Evolutionary conservation across 2,797 vertebrate genomes (phyloP).

Genomic region (Menidia menidia): DNA sequence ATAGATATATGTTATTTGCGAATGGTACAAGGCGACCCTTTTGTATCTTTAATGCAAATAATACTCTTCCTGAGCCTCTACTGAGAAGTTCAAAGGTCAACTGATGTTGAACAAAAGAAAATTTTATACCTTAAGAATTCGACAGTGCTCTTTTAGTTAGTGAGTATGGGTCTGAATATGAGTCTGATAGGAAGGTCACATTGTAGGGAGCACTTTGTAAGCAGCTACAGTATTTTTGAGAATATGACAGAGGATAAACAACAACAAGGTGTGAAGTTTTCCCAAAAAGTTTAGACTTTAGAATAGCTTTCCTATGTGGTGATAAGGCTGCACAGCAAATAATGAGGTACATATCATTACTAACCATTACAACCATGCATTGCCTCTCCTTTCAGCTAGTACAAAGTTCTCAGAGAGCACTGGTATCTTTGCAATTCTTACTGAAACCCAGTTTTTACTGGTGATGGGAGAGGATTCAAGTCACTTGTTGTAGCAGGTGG

Average conservation of each 20-base stretch:
- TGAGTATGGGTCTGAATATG: not conserved
- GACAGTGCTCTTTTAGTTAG: not conserved
- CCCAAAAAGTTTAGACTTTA: not conserved
- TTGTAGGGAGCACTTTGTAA: not conserved
- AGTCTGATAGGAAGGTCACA: not conserved
- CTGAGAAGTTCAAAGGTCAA: slow-evolving; percentile 31
- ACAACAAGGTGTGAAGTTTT: not conserved
- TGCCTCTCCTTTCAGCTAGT: not conserved
- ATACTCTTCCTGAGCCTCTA: not conserved
- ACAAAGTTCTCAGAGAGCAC: too few relatives aligned
- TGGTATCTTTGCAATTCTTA: too few relatives aligned
- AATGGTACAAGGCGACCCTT: slow-evolving; percentile 14
- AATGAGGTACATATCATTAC: not conserved
- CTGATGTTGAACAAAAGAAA: slow-evolving; percentile 17
- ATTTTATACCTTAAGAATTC: not conserved
- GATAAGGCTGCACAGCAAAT: not conserved
- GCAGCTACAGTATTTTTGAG: not conserved
- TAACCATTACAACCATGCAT: not conserved
- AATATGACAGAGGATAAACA: not conserved
- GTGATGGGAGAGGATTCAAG: too few relatives aligned
- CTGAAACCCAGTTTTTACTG: too few relatives aligned
- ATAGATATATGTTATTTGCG: too few relatives aligned
- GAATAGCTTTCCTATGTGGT: not conserved
- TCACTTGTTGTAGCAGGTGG: too few relatives aligned
- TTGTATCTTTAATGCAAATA: slow-evolving; percentile 22